Evolutionary conservation across 2,797 vertebrate species (phyloP).

Genomic region (Pogoniulus pusillus): DNA sequence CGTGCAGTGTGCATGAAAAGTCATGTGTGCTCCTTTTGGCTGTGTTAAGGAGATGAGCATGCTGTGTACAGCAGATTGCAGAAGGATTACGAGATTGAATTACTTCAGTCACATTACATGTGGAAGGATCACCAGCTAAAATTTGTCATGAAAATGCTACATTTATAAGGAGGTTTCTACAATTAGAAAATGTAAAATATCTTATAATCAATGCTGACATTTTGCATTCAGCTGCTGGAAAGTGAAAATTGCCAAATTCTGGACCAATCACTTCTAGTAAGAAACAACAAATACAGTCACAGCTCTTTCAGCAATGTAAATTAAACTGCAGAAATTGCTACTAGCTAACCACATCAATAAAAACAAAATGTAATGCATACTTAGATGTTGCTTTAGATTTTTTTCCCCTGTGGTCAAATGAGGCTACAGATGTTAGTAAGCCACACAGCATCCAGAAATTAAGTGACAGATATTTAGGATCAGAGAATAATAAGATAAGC

Average conservation of each 20-base stretch:
- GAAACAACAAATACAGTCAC: neutral
- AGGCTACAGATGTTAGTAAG: neutral
- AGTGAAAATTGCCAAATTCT: neutral
- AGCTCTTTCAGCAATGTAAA: neutral
- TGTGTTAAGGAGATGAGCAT: neutral
- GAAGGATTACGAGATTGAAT: neutral
- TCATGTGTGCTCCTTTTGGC: neutral
- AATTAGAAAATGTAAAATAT: neutral
- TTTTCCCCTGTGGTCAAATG: neutral
- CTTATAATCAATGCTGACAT: neutral
- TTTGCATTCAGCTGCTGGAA: neutral
- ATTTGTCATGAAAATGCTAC: neutral
- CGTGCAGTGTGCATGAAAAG: neutral
- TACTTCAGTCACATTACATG: neutral
- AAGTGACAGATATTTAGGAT: neutral
- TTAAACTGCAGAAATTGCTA: neutral
- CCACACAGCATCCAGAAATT: neutral
- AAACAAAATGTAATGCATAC: neutral
- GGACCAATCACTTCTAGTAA: neutral
- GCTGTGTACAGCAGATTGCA: neutral
- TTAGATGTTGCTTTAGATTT: neutral
- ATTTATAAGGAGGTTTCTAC: neutral
- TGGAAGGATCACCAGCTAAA: neutral
- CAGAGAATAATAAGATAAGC: neutral
- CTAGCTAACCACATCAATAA: neutral